These are phyloP conservation scores for Eidolon dupreanum DNA, from an alignment of 2,797 vertebrate species.

Conservation along the genomic window DNA sequence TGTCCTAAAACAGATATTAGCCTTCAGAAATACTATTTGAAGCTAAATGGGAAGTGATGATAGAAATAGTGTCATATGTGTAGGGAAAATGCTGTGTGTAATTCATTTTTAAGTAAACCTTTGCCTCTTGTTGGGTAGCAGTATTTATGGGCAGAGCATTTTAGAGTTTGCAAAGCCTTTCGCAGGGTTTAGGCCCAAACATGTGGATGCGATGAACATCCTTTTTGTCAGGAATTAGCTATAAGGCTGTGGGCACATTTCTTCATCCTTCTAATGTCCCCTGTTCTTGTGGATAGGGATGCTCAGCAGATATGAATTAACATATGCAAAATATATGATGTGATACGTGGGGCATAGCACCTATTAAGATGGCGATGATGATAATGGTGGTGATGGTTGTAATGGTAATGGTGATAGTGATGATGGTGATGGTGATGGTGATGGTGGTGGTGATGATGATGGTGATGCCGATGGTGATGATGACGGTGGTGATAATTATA, in stretches of 20 bases:
- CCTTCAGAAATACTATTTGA: neutral
- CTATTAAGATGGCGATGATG: neutral
- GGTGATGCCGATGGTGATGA: too few species aligned
- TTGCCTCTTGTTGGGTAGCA: too few species aligned
- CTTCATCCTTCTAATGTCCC: fast-evolving
- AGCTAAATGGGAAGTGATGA: too few species aligned
- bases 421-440: too few species aligned
- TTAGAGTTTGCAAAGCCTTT: neutral
- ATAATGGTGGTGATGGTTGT: too few species aligned
- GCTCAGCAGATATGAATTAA: neutral
- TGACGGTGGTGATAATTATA: too few species aligned
- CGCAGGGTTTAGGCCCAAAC: neutral
- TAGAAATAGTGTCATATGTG: too few species aligned
- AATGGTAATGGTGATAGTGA: too few species aligned
- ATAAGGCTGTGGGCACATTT: neutral
- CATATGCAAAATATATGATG: neutral
- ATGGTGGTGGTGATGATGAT: too few species aligned
- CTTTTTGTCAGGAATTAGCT: neutral
- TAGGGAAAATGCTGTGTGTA: neutral
- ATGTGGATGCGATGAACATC: fast-evolving
- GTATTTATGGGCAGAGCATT: too few species aligned
- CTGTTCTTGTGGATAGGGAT: fast-evolving
- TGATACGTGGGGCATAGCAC: fast-evolving
- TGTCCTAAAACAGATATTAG: neutral
- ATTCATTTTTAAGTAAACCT: neutral